Evolutionary conservation across 2,113 vertebrate species (phyloP).

Genomic region (Myotis davidii): DNA sequence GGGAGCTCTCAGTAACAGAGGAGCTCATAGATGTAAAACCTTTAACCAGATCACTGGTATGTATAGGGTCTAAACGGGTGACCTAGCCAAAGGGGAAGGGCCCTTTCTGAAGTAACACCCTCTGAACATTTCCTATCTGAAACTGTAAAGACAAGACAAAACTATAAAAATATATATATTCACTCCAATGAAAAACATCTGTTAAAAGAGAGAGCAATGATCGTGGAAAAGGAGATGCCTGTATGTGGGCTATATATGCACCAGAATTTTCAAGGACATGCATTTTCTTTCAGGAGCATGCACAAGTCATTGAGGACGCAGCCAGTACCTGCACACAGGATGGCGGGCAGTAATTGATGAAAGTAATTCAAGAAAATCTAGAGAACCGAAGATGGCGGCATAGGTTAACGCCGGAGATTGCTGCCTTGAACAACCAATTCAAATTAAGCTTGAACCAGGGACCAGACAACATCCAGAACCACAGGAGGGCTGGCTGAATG

Average conservation of each 20-base stretch:
- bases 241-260: not conserved
- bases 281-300: not conserved
- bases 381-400: too few relatives aligned
- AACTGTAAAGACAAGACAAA: not conserved
- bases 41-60: not conserved
- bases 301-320: not conserved
- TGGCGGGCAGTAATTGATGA: not conserved
- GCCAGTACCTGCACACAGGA: not conserved
- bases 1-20: not conserved
- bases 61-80: accelerated
- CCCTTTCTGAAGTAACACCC: not conserved
- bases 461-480: too few relatives aligned
- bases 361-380: not conserved
- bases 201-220: not conserved
- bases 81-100: not conserved
- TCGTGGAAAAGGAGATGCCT: not conserved
- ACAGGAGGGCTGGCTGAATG: too few relatives aligned
- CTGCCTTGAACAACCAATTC: too few relatives aligned
- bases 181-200: not conserved
- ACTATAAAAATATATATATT: not conserved
- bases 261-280: not conserved
- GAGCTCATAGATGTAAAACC: not conserved
- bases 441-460: too few relatives aligned
- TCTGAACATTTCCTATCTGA: not conserved
- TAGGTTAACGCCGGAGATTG: too few relatives aligned